phyloP scores from a whole-genome alignment of 2,888 invertebrate species.

The Acronicta leporina region DNA sequence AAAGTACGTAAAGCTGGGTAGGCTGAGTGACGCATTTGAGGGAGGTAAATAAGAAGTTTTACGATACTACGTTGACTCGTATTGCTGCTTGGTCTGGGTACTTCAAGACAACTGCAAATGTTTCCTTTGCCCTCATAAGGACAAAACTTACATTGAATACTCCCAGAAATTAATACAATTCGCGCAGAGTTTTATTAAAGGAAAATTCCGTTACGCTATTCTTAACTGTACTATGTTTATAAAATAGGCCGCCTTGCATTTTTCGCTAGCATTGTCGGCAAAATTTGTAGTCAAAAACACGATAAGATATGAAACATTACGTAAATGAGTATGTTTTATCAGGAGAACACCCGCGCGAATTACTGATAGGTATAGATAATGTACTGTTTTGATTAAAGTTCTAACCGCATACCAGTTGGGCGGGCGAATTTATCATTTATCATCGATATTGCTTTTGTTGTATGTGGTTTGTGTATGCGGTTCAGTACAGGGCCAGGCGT shows the following conservation, averaged over 20 bases:
- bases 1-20: slow-evolving; percentile 29
- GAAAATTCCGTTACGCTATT: slow-evolving; percentile 25
- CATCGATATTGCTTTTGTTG: slow-evolving; percentile 21
- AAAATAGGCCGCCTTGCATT: slow-evolving; percentile 21
- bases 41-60: slow-evolving; percentile 67
- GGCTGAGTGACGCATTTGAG: slow-evolving; percentile 58
- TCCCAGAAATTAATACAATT: slow-evolving; percentile 27
- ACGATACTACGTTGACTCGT: slow-evolving; percentile 56
- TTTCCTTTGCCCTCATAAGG: slow-evolving; percentile 60
- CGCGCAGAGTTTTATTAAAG: slow-evolving; percentile 28
- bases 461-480: slow-evolving; percentile 29
- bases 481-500: slow-evolving; percentile 1
- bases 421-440: slow-evolving; percentile 29
- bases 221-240: slow-evolving; percentile 14
- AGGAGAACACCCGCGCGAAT: slow-evolving; percentile 30
- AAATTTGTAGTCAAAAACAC: slow-evolving; percentile 21
- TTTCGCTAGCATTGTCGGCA: slow-evolving; percentile 16
- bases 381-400: slow-evolving; percentile 35
- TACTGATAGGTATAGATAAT: slow-evolving; percentile 48
- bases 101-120: slow-evolving; percentile 40
- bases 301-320: slow-evolving; percentile 39
- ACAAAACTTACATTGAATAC: slow-evolving; percentile 31
- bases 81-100: slow-evolving; percentile 40
- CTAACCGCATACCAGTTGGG: slow-evolving; percentile 24
- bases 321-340: slow-evolving; percentile 46